A percentile compares a stretch with the other conserved stretches of the same genome.
Conservation (phyloP, 2,113 vertebrate species). For the Nanorana parkeri region DNA sequence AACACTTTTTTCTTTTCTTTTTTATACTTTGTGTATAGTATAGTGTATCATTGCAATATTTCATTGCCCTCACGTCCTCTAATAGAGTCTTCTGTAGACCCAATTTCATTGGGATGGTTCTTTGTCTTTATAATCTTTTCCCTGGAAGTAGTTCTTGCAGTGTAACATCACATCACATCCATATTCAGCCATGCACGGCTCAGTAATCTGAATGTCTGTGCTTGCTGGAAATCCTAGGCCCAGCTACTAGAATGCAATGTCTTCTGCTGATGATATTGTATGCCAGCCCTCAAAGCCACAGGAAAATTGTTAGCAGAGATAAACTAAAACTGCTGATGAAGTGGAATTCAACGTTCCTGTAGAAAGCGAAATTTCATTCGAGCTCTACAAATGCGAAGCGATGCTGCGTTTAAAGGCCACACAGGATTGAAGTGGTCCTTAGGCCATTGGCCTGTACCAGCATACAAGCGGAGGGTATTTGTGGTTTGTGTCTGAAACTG, state of each 20-base stretch:
- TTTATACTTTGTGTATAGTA: too few relatives aligned
- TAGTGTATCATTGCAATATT: too few relatives aligned
- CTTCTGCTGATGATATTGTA: conserved; percentile 12
- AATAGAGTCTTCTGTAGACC: too few relatives aligned
- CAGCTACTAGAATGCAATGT: not conserved
- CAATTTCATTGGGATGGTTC: too few relatives aligned
- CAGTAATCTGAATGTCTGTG: not conserved
- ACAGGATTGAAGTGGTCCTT: not conserved
- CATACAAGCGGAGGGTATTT: not conserved
- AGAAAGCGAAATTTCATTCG: conserved; percentile 8
- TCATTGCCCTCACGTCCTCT: too few relatives aligned
- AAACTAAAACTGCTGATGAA: conserved; percentile 22
- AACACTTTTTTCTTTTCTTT: too few relatives aligned
- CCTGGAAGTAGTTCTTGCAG: not conserved
- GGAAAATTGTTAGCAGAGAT: conserved; percentile 23
- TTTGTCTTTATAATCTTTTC: too few relatives aligned
- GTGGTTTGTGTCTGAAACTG: conserved; percentile 17
- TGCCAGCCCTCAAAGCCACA: conserved; percentile 31
- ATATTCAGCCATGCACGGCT: not conserved
- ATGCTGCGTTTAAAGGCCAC: not conserved
- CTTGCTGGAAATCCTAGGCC: not conserved
- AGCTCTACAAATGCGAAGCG: conserved; percentile 4
- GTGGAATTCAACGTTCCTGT: conserved; percentile 29
- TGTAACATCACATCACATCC: not conserved
- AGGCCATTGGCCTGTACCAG: not conserved